Evolutionary conservation across 2,888 invertebrate species (phyloP).

Genomic region (Microdon myrmicae): DNA sequence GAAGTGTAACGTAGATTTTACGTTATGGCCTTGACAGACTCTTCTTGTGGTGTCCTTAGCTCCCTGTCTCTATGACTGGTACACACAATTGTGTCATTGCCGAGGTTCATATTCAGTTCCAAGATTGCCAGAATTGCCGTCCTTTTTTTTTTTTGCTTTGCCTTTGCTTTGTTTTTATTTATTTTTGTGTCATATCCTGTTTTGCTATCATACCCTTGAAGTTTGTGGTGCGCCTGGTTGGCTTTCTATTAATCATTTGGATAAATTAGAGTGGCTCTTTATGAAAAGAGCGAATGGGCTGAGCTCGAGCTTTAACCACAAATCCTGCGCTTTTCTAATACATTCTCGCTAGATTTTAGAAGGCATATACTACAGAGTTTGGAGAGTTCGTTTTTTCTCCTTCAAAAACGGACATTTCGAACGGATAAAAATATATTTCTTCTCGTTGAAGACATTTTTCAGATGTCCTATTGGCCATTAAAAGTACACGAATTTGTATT

Average conservation of each 20-base stretch:
- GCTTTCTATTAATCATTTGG: conserved; percentile 19
- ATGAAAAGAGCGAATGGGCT: conserved; percentile 7
- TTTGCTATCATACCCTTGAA: conserved; percentile 21
- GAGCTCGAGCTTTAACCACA: too few species aligned
- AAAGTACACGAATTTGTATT: conserved; percentile 21
- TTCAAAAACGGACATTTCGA: conserved; percentile 2
- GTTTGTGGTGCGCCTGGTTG: conserved; percentile 7
- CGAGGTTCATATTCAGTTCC: conserved; percentile 11
- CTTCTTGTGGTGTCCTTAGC: conserved; percentile 19
- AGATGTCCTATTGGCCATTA: conserved; percentile 16
- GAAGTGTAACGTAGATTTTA: conserved; percentile 21
- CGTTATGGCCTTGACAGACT: conserved; percentile 45
- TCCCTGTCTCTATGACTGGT: conserved; percentile 11
- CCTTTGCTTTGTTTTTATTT: too few species aligned
- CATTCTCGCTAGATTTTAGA: too few species aligned
- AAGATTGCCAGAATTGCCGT: conserved; percentile 24
- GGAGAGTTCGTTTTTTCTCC: conserved; percentile 1
- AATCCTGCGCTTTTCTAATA: too few species aligned
- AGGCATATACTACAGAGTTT: conserved; percentile 4
- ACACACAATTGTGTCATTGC: conserved; percentile 14
- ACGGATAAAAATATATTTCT: neutral
- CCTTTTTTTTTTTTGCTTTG: conserved; percentile 8
- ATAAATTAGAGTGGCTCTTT: conserved; percentile 17
- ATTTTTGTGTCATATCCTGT: too few species aligned
- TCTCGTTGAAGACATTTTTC: conserved; percentile 25